Conservation (phyloP, 2,113 vertebrate genomes). For the Phasianus colchicus region DNA sequence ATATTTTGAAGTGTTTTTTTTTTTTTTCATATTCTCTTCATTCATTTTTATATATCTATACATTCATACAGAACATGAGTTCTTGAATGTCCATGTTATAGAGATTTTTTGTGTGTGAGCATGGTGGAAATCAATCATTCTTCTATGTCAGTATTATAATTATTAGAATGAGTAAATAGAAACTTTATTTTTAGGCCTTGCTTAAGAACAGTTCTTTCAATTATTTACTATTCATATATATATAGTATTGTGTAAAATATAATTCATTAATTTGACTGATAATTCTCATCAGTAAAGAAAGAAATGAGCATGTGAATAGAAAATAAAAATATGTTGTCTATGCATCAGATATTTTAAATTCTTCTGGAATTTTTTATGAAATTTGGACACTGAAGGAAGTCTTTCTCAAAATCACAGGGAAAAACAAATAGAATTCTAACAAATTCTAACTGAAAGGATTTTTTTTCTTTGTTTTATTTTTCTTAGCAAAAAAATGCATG, state of each 20-base stretch:
- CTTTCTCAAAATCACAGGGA: not conserved
- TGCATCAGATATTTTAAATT: not conserved
- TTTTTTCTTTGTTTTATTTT: not conserved
- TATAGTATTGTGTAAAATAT: not conserved
- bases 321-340: not conserved
- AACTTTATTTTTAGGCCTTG: not conserved
- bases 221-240: not conserved
- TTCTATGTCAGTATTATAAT: not conserved
- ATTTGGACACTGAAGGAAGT: not conserved
- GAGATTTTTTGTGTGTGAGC: not conserved
- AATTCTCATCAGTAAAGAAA: not conserved
- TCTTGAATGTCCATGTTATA: not conserved
- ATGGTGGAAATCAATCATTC: constrained; percentile 25
- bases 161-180: constrained; percentile 34
- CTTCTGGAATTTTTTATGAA: not conserved
- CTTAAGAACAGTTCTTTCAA: not conserved
- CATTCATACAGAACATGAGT: not conserved
- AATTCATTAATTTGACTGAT: constrained; percentile 31
- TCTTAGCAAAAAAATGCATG: not conserved
- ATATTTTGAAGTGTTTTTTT: not conserved
- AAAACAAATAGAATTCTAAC: not conserved
- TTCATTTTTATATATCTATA: not conserved
- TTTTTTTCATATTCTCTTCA: not conserved
- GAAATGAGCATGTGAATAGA: not conserved
- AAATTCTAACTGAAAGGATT: not conserved